Evolutionary conservation across 2,113 vertebrate genomes (phyloP), one percentile per base, ranked within the genome.

Genomic region (Perognathus longimembris): DNA sequence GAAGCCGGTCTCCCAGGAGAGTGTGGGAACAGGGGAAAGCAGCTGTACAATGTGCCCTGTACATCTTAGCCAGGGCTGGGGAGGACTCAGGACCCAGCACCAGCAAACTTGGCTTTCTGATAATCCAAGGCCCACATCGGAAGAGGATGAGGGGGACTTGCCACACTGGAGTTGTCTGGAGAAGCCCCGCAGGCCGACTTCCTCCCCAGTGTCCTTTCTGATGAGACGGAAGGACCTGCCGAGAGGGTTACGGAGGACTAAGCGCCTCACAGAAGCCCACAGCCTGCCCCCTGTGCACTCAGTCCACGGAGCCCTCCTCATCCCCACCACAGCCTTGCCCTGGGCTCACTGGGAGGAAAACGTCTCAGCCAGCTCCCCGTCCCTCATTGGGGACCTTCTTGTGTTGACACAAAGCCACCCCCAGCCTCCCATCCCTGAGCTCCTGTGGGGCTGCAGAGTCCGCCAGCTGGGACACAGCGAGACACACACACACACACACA

Each of bases 241-340:
- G 17, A 1, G 4, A 64, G 74, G 20, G 11, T 21, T 1, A 6
- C 11, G 18, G 42, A n/a, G 76, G 69, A 38, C 20, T 8, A 15
- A 21, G 3, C 11, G 50, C 24, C 36, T n/a, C 30, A 0, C 6
- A 1, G 38, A 2, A 14, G 42, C 50, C 73, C 22, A 11, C 40
- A 40, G 40, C 11, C 11, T 22, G 28, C 67, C 11, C 4, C 5
- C 2, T 32, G 30, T 10, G 1, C 26, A 34, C 15, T 15, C 28
- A 4, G 8, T 18, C 84, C 40, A 9, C 26, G 45, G 18, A 7
- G 9, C 63, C 5, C 8, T 12, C 9, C 38, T 64, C 24, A 1
- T 3, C 14, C 17, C 20, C 22, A 15, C 0, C 1, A 0, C 14
- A 17, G 10, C 10, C 1, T 2, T 34, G 9, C 22, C 42, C 18